A percentile compares a stretch with the other conserved stretches of the same genome.
Conservation (phyloP, 2,113 vertebrate species). For the Pheucticus melanocephalus region DNA sequence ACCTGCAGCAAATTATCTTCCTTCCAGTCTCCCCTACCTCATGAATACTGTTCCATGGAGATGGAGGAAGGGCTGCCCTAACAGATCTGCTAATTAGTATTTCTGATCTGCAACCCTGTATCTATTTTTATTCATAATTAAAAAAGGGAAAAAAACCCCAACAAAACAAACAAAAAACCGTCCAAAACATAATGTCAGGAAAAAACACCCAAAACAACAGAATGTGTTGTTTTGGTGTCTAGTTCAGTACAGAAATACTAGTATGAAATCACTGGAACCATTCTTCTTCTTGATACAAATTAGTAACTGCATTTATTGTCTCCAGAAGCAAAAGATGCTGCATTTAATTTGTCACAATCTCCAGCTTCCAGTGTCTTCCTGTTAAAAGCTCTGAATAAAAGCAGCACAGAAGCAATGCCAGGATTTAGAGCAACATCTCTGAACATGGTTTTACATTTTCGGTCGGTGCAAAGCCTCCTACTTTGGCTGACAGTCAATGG, state of each 20-base stretch:
- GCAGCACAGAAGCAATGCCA: constrained; percentile 35
- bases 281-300: constrained; percentile 14
- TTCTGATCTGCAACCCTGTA: background rate
- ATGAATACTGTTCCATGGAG: background rate
- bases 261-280: background rate
- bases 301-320: background rate
- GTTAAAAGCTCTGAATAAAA: constrained; percentile 34
- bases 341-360: constrained; percentile 22
- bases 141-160: background rate
- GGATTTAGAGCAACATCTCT: constrained; percentile 30
- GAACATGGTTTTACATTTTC: constrained; percentile 36
- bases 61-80: background rate
- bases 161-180: background rate
- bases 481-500: constrained; percentile 48
- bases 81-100: background rate
- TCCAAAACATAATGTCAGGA: background rate
- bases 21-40: background rate
- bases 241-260: background rate
- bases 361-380: constrained; percentile 25
- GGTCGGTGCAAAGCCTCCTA: background rate
- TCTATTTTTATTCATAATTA: background rate
- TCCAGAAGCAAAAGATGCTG: constrained; percentile 29
- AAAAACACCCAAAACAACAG: background rate
- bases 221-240: background rate
- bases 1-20: background rate